Conservation (phyloP, 1,140 invertebrate genomes). For the Probaryconus sp. region DNA sequence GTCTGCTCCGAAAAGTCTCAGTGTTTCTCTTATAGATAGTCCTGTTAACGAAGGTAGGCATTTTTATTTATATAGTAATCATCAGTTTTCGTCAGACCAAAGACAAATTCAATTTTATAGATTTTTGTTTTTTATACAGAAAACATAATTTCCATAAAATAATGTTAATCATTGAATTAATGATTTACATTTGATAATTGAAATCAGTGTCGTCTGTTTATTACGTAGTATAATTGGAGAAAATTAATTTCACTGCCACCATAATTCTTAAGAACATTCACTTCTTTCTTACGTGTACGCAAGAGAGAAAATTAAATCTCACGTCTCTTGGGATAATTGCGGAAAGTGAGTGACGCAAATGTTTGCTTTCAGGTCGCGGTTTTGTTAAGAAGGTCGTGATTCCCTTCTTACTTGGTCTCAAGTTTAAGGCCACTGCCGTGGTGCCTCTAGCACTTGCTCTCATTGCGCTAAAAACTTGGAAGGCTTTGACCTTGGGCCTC, state of each 20-base stretch:
- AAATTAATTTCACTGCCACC: constrained; percentile 9
- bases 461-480: constrained; percentile 92
- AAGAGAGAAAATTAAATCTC: not conserved
- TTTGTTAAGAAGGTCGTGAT: constrained; percentile 90
- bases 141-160: too few species aligned
- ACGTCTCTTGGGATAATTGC: constrained; percentile 5
- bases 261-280: constrained; percentile 24
- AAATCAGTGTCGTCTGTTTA: too few species aligned
- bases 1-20: constrained; percentile 82
- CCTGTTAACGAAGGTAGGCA: constrained; percentile 80
- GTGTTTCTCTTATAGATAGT: constrained; percentile 83
- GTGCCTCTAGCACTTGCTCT: constrained; percentile 87
- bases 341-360: constrained; percentile 32
- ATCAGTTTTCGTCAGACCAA: too few species aligned
- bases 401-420: constrained; percentile 89
- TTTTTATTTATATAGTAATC: constrained; percentile 4
- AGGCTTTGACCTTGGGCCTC: constrained; percentile 89
- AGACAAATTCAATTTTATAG: too few species aligned
- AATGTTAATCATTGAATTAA: too few species aligned
- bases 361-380: constrained; percentile 81
- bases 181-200: too few species aligned
- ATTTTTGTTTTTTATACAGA: too few species aligned
- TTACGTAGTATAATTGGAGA: too few species aligned
- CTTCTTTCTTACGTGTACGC: constrained; percentile 13
- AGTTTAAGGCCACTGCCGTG: constrained; percentile 89